Percentiles rank a stretch among this genome's conserved stretches.
phyloP scores from a whole-genome alignment of 2,888 invertebrate species.

The Cremastobaeus sp. region DNA sequence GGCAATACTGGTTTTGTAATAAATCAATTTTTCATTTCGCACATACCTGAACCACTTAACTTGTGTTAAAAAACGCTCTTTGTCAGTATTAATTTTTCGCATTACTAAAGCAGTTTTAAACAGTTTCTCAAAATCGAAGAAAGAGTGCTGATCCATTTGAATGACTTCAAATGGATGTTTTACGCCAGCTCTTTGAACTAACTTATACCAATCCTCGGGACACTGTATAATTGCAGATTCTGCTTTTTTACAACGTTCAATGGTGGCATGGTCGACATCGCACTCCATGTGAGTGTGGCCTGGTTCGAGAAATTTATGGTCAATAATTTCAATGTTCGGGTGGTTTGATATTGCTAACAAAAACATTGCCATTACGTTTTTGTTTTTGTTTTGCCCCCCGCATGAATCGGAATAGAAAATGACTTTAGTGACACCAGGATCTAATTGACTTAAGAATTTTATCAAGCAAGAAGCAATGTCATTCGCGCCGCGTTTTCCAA shows the following conservation, averaged over 20 bases:
- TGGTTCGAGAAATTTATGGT: slow-evolving; percentile 39
- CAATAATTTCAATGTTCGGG: slow-evolving; percentile 13
- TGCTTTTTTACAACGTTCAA: slow-evolving; percentile 28
- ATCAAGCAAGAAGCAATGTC: slow-evolving; percentile 64
- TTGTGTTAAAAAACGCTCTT: neutral
- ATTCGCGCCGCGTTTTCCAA: slow-evolving; percentile 62
- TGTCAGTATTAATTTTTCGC: slow-evolving; percentile 14
- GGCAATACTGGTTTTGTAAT: slow-evolving; percentile 30
- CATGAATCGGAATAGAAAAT: slow-evolving; percentile 11
- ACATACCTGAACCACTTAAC: slow-evolving; percentile 38
- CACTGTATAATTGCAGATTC: neutral
- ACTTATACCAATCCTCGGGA: slow-evolving; percentile 35
- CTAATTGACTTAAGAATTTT: slow-evolving; percentile 42
- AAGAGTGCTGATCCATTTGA: neutral
- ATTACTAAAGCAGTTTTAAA: slow-evolving; percentile 1
- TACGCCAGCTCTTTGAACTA: slow-evolving; percentile 21
- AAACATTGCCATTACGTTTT: slow-evolving; percentile 61
- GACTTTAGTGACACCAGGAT: slow-evolving; percentile 7
- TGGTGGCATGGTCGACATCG: slow-evolving; percentile 26
- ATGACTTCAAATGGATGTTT: slow-evolving; percentile 24
- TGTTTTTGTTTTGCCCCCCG: slow-evolving; percentile 65
- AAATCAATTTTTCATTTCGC: slow-evolving; percentile 22
- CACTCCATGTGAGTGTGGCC: slow-evolving; percentile 47
- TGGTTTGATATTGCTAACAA: slow-evolving; percentile 28
- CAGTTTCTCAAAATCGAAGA: slow-evolving; percentile 28